These are phyloP conservation scores for Drosophila truncata DNA, from an alignment of 1,140 invertebrate species.

Conservation along the genomic window DNA sequence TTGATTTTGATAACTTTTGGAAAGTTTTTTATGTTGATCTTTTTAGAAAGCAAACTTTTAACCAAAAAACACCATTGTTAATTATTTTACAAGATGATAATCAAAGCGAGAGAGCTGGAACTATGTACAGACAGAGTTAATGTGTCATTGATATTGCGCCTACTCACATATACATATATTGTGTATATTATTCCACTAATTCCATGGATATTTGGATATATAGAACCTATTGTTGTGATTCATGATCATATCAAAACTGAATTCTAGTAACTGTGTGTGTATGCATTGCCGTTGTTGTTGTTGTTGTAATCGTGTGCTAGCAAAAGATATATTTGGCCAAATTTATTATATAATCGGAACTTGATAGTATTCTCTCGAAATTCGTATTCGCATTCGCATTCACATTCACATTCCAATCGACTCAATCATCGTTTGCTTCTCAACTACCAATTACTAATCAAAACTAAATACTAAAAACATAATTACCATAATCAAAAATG, in stretches of 20 bases:
- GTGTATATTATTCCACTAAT: conserved; percentile 61
- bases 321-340: conserved; percentile 66
- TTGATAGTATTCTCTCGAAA: conserved; percentile 56
- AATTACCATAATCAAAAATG: conserved; percentile 59
- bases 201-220: conserved; percentile 60
- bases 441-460: conserved; percentile 32
- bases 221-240: conserved; percentile 78
- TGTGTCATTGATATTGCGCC: conserved; percentile 69
- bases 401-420: conserved; percentile 62
- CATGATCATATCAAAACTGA: conserved; percentile 79
- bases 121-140: conserved; percentile 56
- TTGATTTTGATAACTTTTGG: conserved; percentile 45
- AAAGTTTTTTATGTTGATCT: conserved; percentile 52
- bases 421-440: conserved; percentile 51
- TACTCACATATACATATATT: conserved; percentile 47
- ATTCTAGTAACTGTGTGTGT: conserved; percentile 62
- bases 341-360: conserved; percentile 52
- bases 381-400: conserved; percentile 58
- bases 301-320: conserved; percentile 55
- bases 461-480: conserved; percentile 26
- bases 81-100: conserved; percentile 62
- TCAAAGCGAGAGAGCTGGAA: conserved; percentile 55
- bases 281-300: conserved; percentile 62
- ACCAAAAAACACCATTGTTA: conserved; percentile 59
- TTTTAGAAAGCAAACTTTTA: conserved; percentile 59